Conservation (phyloP, 2,113 vertebrate genomes). For the Odontophorus gujanensis region DNA sequence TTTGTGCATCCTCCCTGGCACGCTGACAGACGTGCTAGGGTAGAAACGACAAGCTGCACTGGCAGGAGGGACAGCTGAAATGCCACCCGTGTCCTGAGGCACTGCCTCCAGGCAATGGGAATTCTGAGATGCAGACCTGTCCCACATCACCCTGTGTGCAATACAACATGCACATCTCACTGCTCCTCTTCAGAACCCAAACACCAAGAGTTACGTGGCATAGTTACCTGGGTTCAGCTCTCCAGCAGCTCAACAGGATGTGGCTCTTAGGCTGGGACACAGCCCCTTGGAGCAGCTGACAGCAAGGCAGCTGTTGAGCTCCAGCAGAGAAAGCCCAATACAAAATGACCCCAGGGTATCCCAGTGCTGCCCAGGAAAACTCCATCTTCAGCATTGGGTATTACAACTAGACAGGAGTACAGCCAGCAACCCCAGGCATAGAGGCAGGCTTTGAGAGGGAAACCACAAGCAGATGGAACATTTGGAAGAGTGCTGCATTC, state of each 20-base stretch:
- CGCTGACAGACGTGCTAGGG: not conserved
- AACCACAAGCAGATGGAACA: not conserved
- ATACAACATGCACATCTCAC: not conserved
- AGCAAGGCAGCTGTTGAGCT: not conserved
- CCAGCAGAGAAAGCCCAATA: not conserved
- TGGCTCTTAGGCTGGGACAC: not conserved
- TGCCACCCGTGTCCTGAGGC: not conserved
- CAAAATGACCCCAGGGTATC: not conserved
- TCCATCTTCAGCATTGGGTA: not conserved
- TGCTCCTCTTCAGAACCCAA: not conserved
- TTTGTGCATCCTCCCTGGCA: not conserved
- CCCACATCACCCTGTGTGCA: not conserved
- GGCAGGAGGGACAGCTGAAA: not conserved
- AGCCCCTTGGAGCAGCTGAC: not conserved
- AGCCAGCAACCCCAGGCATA: not conserved
- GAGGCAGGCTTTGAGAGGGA: not conserved
- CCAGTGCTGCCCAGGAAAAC: fast-evolving
- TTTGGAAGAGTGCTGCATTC: not conserved
- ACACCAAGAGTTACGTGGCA: not conserved
- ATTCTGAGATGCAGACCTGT: fast-evolving
- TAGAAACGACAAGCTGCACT: not conserved
- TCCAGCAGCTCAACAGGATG: not conserved
- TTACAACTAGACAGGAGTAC: not conserved
- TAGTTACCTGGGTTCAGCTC: not conserved
- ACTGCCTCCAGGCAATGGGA: not conserved